Base-by-base conservation (phyloP, 2,113 vertebrate genomes). In the Sebastes fasciatus region DNA sequence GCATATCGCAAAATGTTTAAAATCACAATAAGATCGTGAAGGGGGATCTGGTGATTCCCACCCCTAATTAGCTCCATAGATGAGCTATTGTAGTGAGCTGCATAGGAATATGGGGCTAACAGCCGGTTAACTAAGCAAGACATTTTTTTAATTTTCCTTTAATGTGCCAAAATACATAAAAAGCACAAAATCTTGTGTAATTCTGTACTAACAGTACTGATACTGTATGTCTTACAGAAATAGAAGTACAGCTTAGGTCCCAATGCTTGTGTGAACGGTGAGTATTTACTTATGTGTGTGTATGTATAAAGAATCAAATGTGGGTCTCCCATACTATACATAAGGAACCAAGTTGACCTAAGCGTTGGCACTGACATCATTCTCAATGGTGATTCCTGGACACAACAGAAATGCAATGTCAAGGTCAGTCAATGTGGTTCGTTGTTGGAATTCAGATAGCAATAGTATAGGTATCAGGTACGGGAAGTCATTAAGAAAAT, bases 401-500 rank as follows among this genome's bases (percentile, higher is more conserved):
- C 34, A 54, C 67, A 83, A 80, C 26, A 74, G 7, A 68, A 82
- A 87, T 2, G 7, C 62, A 67, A 58, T 9, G 34, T 77, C 26
- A 46, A 73, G 68, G 84, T 82, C 67, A 83, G 78, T 76, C 55
- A 73, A 63, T 86, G 21, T 10, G 21, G 45, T 63, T 60, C 2
- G n/a, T 19, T 80, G 45, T 73, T 79, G 83, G 65, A 78, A 52
- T 77, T 46, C 80, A 88, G 64, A 75, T 19, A 85, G 69, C 70
- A 62, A 46, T n/a, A 77, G 66, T 45, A 16, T 13, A 51, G 80
- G 80, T 81, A 54, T 65, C 66, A 51, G 79, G 69, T 88, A 86
- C 88, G 89, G 92, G 94, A 94, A 93, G 80, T 90, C 91, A 94
- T 95, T 92, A 92, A 69, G 85, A 90, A 90, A 40, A 88, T 94